Evolutionary conservation across 2,888 invertebrate genomes (phyloP), one percentile per base, ranked within the genome.

Genomic region (Hydrotaea diabolus): DNA sequence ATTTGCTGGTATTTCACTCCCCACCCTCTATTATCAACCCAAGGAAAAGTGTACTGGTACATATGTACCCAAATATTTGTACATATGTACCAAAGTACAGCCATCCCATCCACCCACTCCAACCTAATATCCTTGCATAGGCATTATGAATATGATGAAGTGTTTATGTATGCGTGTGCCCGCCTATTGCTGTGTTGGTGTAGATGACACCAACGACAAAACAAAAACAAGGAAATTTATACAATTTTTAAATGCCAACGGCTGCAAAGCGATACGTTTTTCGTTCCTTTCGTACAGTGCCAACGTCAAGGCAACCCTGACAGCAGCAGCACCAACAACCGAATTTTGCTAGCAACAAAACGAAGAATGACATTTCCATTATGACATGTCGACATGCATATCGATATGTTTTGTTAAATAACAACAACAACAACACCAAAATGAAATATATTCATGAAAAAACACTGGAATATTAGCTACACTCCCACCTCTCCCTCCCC

Each of bases 351-450:
- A 31, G 31, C 7, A 7, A 55, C 55, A 9, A 21, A 17, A 55
- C 9, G 1, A 21, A 55, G 31, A 15, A 69, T 43, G 66, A 69
- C 43, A 69, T 69, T 43, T 69, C 43, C 66, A 69, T 69, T 43
- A 69, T 69, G 66, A 43, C 46, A 69, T 69, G 66, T 69, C 15
- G 43, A 69, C 66, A 43, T 71, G 39, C 26, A 71, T 31, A 69
- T 69, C 71, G 43, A 69, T 69, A 69, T 43, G 43, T 31, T 31
- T 31, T 31, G 31, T 69, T 17, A 59, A 59, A 59, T 26, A 59
- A 55, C 19, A 23, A 21, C 59, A 26, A 15, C 23, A 26, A 15
- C 13, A 59, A 59, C 19, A 23, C 8, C 19, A 59, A 13, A 11
- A 55, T 13, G 15, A 59, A 23, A 57, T 21, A 57, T 23, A 21